Base-by-base conservation (phyloP, 2,888 invertebrate genomes). In the Tachina grossa region DNA sequence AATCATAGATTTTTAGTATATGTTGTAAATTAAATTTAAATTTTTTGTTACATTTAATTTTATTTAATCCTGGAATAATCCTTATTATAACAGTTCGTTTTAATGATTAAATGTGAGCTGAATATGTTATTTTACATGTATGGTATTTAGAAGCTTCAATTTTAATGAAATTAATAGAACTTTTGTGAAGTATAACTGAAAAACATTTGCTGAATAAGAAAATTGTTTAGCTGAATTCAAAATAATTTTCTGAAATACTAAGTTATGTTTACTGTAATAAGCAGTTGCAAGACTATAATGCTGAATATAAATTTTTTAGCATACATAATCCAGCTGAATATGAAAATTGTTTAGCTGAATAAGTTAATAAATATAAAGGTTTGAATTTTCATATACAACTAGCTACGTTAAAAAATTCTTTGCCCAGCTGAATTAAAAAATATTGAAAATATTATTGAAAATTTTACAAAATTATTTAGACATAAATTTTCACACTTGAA, bases 11-110 rank as follows among this genome's bases (percentile, higher is more conserved):
- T 10, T 43, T 41, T 61, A 41, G 43, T 16, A 16, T 61, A 3
- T 39, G 2, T 0, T 59, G 8, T 59, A 57, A 59, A 59, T n/a
- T 5, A 14, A 31, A n/a, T 53, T 45, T 65, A 10, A 71, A 49
- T 39, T 76, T 43, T 51, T 75, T 14, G 79, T 31, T 66, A 83
- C 13, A 19, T 76, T 39, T 65, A 10, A 22, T 47, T 16, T 66
- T 43, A 74, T 63, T 81, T 65, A n/a, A 63, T 55, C 16, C 14
- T 39, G 5, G 9, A 39, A 45, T 39, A 16, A 19, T 61, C 59
- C 57, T 55, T 65, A 65, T 43, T 19, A 16, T 6, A 39, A 31
- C 13, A 59, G 49, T 49, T 49, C 1, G 2, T 31, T 49, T 6
- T 49, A 6, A 13, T 8, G 49, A 14, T 5, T 49, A 5, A 49